Evolutionary conservation across 1,140 invertebrate genomes (phyloP), one percentile per base, ranked within the genome.

Genomic region (Anoplophora glabripennis): DNA sequence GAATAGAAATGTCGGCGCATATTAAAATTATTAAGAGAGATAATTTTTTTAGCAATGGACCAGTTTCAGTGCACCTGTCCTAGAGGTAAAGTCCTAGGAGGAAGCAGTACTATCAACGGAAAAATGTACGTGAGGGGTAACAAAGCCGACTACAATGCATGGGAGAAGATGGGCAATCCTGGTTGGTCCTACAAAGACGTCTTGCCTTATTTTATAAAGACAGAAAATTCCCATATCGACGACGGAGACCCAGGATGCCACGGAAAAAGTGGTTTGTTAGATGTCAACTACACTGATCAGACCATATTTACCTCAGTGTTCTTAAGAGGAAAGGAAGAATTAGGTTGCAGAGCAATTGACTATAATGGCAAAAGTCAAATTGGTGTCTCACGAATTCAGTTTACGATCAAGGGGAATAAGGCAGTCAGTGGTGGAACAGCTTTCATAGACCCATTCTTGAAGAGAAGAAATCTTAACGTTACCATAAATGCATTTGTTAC

Each of bases 51-150:
- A 81, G 81, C 79, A 37, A 80, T 84, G 78, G 63, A 70, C 12
- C 74, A 78, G n/a, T 71, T 76, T 28, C 71, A 75, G 28, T 86
- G 84, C 63, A 80, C 76, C 36, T 80, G 83, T 78, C 84, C 85
- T 0, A 72, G 83, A 46, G 86, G 86, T 1, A 84, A 80, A 66
- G 83, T 79, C 0, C 68, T 89, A 1, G 92, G 91, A 1, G 92
- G 92, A 1, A 83, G 85, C 1, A 89, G 86, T 15, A 84, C 88
- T 3, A 83, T 95, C 17, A 94, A 95, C 72, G 90, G 86, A 53
- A 92, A 94, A 89, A 86, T 93, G 11, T 93, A 94, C 72, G 87
- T 90, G 1, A 79, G 93, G 36, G 93, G 92, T 0, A 86, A 91
- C 76, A 79, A 79, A 1, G 57, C 67, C 36, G 83, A 85, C 60